Conservation (phyloP, 2,888 invertebrate genomes). For the Ethmia dodecea region DNA sequence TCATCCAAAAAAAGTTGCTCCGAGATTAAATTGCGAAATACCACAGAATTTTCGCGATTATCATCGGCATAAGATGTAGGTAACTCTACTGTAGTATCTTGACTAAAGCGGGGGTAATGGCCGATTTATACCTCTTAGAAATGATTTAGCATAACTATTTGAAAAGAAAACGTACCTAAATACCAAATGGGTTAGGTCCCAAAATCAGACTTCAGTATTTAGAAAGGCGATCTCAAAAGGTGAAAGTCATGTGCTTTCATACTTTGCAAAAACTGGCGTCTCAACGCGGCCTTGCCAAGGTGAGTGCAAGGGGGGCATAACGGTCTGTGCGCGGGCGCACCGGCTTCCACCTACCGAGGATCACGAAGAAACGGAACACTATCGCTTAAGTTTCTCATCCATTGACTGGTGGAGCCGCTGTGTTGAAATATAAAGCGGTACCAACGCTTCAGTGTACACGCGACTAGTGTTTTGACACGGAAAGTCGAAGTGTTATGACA, state of each 20-base stretch:
- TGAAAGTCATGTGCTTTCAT: slow-evolving; percentile 72
- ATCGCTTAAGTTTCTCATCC: slow-evolving; percentile 33
- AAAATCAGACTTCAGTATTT: slow-evolving; percentile 52
- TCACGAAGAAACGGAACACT: slow-evolving; percentile 30
- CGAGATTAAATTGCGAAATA: no score
- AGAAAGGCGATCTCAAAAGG: slow-evolving; percentile 71
- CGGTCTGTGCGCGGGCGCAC: slow-evolving; percentile 54
- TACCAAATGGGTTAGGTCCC: slow-evolving; percentile 11
- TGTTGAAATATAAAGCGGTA: slow-evolving; percentile 3
- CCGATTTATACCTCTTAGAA: no score
- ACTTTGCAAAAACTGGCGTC: slow-evolving; percentile 73
- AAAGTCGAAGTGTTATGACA: slow-evolving; percentile 14
- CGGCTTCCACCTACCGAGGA: slow-evolving; percentile 34
- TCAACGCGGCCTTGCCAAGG: slow-evolving; percentile 73
- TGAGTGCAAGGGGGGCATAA: slow-evolving; percentile 73
- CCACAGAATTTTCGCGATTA: no score
- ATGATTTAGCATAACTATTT: no score
- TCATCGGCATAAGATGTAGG: no score
- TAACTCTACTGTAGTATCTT: no score
- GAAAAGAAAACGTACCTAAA: no score
- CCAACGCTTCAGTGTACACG: not conserved
- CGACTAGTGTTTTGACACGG: no score
- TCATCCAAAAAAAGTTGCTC: no score
- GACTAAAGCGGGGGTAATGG: not conserved
- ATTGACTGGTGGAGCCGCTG: slow-evolving; percentile 30